These are phyloP conservation scores for Oreochromis niloticus DNA, from an alignment of 2,113 vertebrate species.

Conservation along the genomic window DNA sequence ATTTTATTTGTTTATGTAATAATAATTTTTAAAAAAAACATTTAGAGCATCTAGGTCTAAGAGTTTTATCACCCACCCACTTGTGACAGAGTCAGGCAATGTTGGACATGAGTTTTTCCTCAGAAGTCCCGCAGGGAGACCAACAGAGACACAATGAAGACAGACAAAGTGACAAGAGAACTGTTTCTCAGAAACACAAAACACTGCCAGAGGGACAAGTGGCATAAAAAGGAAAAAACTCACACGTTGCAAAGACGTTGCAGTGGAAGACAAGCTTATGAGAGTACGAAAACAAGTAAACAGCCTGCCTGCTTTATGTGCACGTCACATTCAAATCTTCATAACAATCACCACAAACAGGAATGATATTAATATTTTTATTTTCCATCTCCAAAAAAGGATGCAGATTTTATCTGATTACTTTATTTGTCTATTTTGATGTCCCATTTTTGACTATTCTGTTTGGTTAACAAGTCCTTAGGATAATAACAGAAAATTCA, in stretches of 20 bases:
- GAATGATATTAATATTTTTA: neutral
- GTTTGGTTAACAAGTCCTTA: neutral
- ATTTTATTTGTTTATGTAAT: neutral
- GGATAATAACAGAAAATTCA: neutral
- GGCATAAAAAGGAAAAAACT: neutral
- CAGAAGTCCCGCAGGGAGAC: neutral
- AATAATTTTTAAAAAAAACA: accelerated
- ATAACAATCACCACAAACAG: neutral
- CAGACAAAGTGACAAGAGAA: slow-evolving; percentile 5
- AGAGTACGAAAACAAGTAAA: neutral
- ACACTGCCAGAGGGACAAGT: neutral
- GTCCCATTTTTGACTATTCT: neutral
- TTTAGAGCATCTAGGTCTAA: neutral
- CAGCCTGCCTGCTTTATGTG: neutral
- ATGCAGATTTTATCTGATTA: neutral
- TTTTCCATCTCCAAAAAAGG: neutral
- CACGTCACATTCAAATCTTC: neutral
- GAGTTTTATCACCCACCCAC: neutral
- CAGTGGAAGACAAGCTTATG: neutral
- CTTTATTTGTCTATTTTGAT: neutral
- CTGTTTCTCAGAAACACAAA: neutral
- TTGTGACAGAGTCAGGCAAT: neutral
- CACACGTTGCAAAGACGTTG: neutral
- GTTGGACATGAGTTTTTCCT: neutral
- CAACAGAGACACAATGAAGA: neutral